These are phyloP conservation scores for Pseudomugil gertrudae DNA, from an alignment of 2,797 vertebrate genomes.

Conservation along the genomic window DNA sequence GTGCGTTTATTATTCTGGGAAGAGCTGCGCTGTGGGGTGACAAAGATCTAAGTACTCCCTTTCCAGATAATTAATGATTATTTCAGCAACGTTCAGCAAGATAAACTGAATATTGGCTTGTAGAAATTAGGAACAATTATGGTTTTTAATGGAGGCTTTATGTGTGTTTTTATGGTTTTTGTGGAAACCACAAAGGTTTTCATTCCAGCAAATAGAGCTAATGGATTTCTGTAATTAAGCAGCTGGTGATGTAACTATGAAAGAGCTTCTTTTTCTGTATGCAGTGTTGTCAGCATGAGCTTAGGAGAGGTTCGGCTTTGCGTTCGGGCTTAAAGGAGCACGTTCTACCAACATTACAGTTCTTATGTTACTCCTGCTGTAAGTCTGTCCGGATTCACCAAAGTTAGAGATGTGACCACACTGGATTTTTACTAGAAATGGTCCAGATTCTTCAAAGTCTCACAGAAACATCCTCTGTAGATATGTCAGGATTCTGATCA, in stretches of 20 bases:
- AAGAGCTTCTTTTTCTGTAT: background rate
- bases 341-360: too few species aligned
- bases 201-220: conserved; percentile 15
- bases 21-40: conserved; percentile 4
- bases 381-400: too few species aligned
- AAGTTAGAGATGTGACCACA: too few species aligned
- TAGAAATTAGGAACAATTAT: conserved; percentile 13
- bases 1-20: conserved; percentile 1
- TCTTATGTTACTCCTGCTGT: too few species aligned
- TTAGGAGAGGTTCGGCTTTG: too few species aligned
- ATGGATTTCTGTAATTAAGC: conserved; percentile 39
- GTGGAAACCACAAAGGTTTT: conserved; percentile 11
- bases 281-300: background rate
- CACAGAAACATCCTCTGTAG: too few species aligned
- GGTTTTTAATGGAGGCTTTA: conserved; percentile 12
- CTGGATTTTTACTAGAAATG: too few species aligned
- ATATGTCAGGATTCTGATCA: too few species aligned
- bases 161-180: conserved; percentile 23
- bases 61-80: conserved; percentile 11
- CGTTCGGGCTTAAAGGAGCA: too few species aligned
- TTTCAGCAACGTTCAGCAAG: conserved; percentile 5
- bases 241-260: background rate
- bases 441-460: too few species aligned
- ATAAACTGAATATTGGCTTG: background rate
- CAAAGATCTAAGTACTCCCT: conserved; percentile 1